Evolutionary conservation across 2,888 invertebrate species (phyloP), one percentile per base, ranked within the genome.

Genomic region (Thymelicus acteon): DNA sequence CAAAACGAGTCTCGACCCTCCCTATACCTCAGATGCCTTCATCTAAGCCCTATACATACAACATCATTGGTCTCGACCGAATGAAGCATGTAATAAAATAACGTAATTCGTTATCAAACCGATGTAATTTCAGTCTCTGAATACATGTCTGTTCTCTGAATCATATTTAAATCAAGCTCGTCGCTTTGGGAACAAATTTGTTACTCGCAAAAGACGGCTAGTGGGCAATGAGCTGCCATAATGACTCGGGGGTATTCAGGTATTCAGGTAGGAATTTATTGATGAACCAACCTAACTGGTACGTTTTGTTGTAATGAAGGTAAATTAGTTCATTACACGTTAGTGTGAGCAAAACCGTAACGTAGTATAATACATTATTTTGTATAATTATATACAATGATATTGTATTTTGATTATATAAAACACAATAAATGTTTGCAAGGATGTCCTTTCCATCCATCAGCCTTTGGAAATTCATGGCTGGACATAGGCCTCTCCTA

Each of bases 161-260:
- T 66, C 58, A 66, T 58, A 66, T 66, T 66, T 47, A 66, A 66
- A 66, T 58, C 57, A 58, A 66, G 66, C 48, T 37, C 39, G 63
- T 39, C 24, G 39, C 48, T 37, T n/a, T 24, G 67, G 66, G 60
- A 67, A 60, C 19, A 40, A 67, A 60, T 67, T 65, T 67, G 60
- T 61, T 67, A 52, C 52, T 60, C 67, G 47, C 49, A 13, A 19
- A 67, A 60, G 67, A 49, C 49, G 39, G 48, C 47, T 57, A 58
- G 48, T 48, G 58, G 48, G 60, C 60, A 67, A 67, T 67, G 60
- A 60, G 58, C 44, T 15, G 7, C 15, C 39, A 39, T 60, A 67
- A 60, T 67, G 58, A 67, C 39, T 67, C 40, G 60, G 10, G 60
- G 60, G 60, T 49, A 67, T 67, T 49, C 60, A 67, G 60, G 60